Evolutionary conservation across 2,888 invertebrate genomes (phyloP).

Genomic region (Blomia tropicalis): DNA sequence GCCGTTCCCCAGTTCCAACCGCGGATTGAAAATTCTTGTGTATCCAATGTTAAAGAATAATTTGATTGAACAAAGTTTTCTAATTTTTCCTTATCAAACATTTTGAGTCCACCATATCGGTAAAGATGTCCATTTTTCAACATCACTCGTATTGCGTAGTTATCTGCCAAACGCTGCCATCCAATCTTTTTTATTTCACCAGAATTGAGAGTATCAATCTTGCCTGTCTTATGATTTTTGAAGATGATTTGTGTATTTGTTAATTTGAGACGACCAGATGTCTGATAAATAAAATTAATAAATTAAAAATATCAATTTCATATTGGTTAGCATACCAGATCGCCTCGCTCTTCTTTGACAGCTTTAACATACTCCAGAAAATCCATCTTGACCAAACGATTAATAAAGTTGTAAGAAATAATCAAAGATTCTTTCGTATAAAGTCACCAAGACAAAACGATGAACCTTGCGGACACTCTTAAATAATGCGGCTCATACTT

Average conservation of each 20-base stretch:
- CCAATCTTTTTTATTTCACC: conserved; percentile 74
- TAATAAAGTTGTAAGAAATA: too few species aligned
- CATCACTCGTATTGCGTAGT: conserved; percentile 73
- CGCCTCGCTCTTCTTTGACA: conserved; percentile 38
- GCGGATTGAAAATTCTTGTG: conserved; percentile 78
- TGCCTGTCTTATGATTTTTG: conserved; percentile 89
- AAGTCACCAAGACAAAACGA: too few species aligned
- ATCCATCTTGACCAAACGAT: too few species aligned
- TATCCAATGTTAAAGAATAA: conserved; percentile 59
- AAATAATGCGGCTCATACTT: too few species aligned
- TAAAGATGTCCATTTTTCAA: conserved; percentile 74
- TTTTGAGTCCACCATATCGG: conserved; percentile 78
- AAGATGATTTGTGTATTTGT: conserved; percentile 76
- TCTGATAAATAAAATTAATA: conserved; percentile 43
- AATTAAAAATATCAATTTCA: not conserved
- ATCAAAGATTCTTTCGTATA: too few species aligned
- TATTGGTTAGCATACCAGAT: conserved; percentile 43
- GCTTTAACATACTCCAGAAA: conserved; percentile 64
- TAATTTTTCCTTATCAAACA: conserved; percentile 70
- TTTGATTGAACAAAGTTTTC: conserved; percentile 67
- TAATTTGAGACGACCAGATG: conserved; percentile 74
- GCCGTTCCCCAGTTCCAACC: conserved; percentile 99
- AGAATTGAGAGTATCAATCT: conserved; percentile 71
- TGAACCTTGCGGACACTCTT: too few species aligned
- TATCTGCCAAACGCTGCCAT: conserved; percentile 78